These are phyloP conservation scores for Cebus imitator DNA, from an alignment of 2,113 vertebrate genomes.

Conservation along the genomic window DNA sequence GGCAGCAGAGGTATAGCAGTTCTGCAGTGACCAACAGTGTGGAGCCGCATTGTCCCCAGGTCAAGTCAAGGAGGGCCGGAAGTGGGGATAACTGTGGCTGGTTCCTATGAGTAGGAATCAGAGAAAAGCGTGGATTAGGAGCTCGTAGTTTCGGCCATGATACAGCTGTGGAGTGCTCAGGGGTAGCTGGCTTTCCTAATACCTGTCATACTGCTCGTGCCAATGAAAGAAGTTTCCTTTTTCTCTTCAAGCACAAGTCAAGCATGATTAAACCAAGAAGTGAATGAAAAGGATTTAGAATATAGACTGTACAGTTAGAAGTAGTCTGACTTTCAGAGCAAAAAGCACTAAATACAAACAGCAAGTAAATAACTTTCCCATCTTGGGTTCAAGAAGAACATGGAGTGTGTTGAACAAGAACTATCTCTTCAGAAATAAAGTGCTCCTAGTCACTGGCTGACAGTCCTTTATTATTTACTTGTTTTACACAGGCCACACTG, in stretches of 20 bases:
- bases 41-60: not conserved
- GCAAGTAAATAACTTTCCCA: conserved; percentile 62
- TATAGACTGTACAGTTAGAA: conserved; percentile 44
- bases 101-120: not conserved
- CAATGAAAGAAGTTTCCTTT: not conserved
- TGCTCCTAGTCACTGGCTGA: conserved; percentile 66
- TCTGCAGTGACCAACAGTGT: not conserved
- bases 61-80: not conserved
- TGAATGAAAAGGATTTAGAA: conserved; percentile 21
- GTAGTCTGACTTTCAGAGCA: conserved; percentile 53
- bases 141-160: not conserved
- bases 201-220: not conserved
- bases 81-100: not conserved
- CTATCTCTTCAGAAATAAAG: conserved; percentile 55
- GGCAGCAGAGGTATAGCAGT: not conserved
- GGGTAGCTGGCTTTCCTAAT: not conserved
- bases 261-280: not conserved
- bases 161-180: not conserved
- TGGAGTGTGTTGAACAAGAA: conserved; percentile 7
- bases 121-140: not conserved
- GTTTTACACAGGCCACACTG: conserved; percentile 34
- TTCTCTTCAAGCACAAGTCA: conserved; percentile 15
- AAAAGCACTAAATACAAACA: conserved; percentile 40
- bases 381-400: not conserved
- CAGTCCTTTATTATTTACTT: conserved; percentile 65